Evolutionary conservation across 2,888 invertebrate genomes (phyloP).

Genomic region (Cactoblastis cactorum): DNA sequence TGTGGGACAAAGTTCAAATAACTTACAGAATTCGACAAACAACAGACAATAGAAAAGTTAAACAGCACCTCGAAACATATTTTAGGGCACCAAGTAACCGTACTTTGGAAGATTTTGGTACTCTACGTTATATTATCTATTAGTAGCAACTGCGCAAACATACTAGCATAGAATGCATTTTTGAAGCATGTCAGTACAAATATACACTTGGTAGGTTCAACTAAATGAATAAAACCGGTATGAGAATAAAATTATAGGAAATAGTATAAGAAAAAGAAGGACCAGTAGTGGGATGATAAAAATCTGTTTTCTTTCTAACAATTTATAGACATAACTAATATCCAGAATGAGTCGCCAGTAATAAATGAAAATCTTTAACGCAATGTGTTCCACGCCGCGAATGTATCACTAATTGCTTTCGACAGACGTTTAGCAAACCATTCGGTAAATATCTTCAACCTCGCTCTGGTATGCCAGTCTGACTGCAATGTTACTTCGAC

Average conservation of each 20-base stretch:
- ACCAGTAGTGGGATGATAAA: too few relatives aligned
- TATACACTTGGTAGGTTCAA: too few relatives aligned
- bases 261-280: too few relatives aligned
- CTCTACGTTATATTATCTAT: conserved; percentile 15
- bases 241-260: too few relatives aligned
- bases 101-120: conserved; percentile 12
- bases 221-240: too few relatives aligned
- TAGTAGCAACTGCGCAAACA: conserved; percentile 7
- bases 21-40: conserved; percentile 3
- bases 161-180: background rate
- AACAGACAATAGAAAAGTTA: conserved; percentile 10
- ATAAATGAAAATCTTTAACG: too few relatives aligned
- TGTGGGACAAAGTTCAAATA: conserved; percentile 12
- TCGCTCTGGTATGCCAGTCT: conserved; percentile 31
- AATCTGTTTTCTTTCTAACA: too few relatives aligned
- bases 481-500: too few relatives aligned
- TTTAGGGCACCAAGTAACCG: conserved; percentile 8
- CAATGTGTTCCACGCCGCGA: too few relatives aligned
- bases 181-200: background rate
- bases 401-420: conserved; percentile 29
- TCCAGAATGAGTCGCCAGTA: too few relatives aligned
- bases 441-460: conserved; percentile 31
- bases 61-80: conserved; percentile 5
- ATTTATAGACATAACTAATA: too few relatives aligned
- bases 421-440: conserved; percentile 41